Percentiles rank a stretch among this genome's conserved stretches.
phyloP scores from a whole-genome alignment of 2,113 vertebrate species.

The Pseudorasbora parva region DNA sequence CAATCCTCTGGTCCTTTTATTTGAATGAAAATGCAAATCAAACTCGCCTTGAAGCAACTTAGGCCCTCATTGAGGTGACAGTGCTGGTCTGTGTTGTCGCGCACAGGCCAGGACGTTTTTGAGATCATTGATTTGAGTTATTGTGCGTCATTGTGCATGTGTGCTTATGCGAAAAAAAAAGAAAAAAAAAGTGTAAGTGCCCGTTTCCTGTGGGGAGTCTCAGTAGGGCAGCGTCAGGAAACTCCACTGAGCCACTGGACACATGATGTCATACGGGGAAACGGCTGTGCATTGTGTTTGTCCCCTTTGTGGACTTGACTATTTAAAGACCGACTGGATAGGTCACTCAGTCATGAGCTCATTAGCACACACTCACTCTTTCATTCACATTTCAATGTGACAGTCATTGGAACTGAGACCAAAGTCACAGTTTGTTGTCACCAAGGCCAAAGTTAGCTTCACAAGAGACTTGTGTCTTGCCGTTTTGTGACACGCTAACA shows the following conservation, averaged over 20 bases:
- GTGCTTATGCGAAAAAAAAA: neutral
- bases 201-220: slow-evolving; percentile 68
- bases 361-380: slow-evolving; percentile 27
- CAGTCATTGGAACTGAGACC: neutral
- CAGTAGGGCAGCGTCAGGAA: slow-evolving; percentile 67
- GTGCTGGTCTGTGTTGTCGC: neutral
- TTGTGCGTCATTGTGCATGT: slow-evolving; percentile 1
- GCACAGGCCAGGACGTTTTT: slow-evolving; percentile 63
- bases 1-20: neutral
- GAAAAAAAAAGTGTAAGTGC: slow-evolving; percentile 39
- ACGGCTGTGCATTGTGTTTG: slow-evolving; percentile 70
- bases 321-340: slow-evolving; percentile 52
- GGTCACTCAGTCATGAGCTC: slow-evolving; percentile 36
- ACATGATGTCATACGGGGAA: slow-evolving; percentile 76
- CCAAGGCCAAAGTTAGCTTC: slow-evolving; percentile 14
- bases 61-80: neutral
- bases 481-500: slow-evolving; percentile 49
- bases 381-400: slow-evolving; percentile 22
- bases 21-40: slow-evolving; percentile 20
- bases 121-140: slow-evolving; percentile 41
- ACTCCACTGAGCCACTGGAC: slow-evolving; percentile 60
- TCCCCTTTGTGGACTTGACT: slow-evolving; percentile 46
- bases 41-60: neutral
- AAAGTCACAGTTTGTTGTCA: slow-evolving; percentile 22
- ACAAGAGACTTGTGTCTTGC: slow-evolving; percentile 36